A percentile compares a stretch with the other conserved stretches of the same genome.
Conservation (phyloP, 2,888 invertebrate species). For the Patella ulyssiponensis region DNA sequence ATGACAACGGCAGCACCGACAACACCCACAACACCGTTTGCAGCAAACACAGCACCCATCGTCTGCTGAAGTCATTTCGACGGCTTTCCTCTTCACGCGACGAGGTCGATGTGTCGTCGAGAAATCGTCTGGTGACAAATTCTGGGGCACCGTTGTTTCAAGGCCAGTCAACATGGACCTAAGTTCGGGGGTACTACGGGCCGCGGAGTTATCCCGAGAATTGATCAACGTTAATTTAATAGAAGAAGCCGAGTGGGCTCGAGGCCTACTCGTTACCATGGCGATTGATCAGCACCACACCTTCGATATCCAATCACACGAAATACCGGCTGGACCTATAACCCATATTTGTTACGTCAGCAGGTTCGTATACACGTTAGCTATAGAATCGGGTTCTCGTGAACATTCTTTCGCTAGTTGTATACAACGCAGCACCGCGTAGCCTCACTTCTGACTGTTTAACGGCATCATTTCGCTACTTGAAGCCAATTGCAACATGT, state of each 20-base stretch:
- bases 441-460: too few relatives aligned
- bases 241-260: conserved; percentile 45
- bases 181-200: conserved; percentile 47
- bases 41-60: conserved; percentile 14
- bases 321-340: too few relatives aligned
- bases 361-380: too few relatives aligned
- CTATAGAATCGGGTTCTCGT: too few relatives aligned
- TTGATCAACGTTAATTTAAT: conserved; percentile 35
- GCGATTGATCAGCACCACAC: conserved; percentile 16
- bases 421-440: too few relatives aligned
- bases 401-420: too few relatives aligned
- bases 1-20: conserved; percentile 39
- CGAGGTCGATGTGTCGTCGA: conserved; percentile 31
- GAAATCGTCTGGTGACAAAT: conserved; percentile 41
- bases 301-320: background rate
- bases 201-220: conserved; percentile 25
- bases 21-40: conserved; percentile 21
- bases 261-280: conserved; percentile 36
- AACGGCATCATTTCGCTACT: too few relatives aligned
- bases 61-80: conserved; percentile 12
- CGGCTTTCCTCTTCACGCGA: conserved; percentile 19
- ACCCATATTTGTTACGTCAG: too few relatives aligned
- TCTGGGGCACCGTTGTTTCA: conserved; percentile 49
- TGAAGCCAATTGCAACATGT: too few relatives aligned
- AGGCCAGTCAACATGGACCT: conserved; percentile 48